Conservation (phyloP, 2,888 invertebrate species). For the Lithosia quadra region DNA sequence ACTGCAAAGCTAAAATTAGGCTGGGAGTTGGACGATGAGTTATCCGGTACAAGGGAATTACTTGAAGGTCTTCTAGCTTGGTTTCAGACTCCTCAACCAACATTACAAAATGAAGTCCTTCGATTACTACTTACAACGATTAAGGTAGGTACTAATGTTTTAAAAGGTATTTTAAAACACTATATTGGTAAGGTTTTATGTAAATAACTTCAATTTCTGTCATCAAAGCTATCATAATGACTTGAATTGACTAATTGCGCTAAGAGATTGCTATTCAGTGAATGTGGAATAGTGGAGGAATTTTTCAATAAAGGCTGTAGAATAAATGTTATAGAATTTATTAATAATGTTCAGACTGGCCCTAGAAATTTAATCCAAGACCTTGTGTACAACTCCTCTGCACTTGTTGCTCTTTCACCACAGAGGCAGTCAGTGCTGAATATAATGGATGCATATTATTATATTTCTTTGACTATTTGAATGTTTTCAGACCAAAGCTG, state of each 20-base stretch:
- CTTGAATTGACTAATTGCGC: no score
- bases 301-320: no score
- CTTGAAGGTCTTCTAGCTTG: slow-evolving; percentile 87
- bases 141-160: no score
- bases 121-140: slow-evolving; percentile 85
- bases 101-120: slow-evolving; percentile 86
- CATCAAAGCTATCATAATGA: no score
- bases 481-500: slow-evolving; percentile 83
- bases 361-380: no score
- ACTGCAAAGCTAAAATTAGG: slow-evolving; percentile 89
- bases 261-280: no score
- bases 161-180: no score
- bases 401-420: background rate
- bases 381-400: no score
- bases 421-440: background rate
- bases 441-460: background rate
- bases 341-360: no score
- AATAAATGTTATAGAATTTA: no score
- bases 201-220: background rate
- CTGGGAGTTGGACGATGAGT: slow-evolving; percentile 87
- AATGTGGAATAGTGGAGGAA: no score
- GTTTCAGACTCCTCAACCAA: slow-evolving; percentile 86
- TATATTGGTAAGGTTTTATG: no score
- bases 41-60: slow-evolving; percentile 87
- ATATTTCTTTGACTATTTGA: slow-evolving; percentile 8